Conservation (phyloP, 2,888 invertebrate species). For the Lycaena phlaeas region DNA sequence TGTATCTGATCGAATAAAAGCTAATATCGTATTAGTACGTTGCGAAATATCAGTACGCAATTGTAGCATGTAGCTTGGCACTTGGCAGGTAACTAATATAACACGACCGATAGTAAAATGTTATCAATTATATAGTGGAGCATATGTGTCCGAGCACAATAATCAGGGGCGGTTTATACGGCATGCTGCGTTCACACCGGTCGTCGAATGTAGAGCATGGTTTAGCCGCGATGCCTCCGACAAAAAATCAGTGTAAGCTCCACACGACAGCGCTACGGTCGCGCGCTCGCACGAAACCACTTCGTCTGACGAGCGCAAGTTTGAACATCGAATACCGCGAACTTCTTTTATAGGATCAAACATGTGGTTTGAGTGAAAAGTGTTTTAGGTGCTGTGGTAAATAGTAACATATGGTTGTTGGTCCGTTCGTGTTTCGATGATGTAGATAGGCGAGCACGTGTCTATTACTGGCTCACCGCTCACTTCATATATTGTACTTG, state of each 20-base stretch:
- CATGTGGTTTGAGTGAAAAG: slow-evolving; percentile 47
- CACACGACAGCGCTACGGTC: slow-evolving; percentile 55
- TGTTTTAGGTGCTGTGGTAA: slow-evolving; percentile 54
- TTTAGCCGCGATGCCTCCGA: slow-evolving; percentile 60
- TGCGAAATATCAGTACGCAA: slow-evolving; percentile 48
- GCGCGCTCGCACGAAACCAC: slow-evolving; percentile 36
- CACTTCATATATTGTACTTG: slow-evolving; percentile 63
- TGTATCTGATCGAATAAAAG: slow-evolving; percentile 36
- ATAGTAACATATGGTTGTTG: slow-evolving; percentile 60
- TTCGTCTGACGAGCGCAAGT: slow-evolving; percentile 23
- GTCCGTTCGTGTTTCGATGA: slow-evolving; percentile 51
- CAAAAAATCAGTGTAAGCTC: slow-evolving; percentile 72
- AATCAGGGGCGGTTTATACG: slow-evolving; percentile 41
- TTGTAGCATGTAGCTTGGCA: slow-evolving; percentile 36
- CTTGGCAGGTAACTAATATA: slow-evolving; percentile 43
- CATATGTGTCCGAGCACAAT: slow-evolving; percentile 31
- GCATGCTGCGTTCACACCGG: slow-evolving; percentile 57
- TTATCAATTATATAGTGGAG: slow-evolving; percentile 30
- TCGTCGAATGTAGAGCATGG: slow-evolving; percentile 67
- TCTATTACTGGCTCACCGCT: slow-evolving; percentile 57
- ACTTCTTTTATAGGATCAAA: slow-evolving; percentile 10
- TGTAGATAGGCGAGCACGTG: slow-evolving; percentile 57
- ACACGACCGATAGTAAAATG: slow-evolving; percentile 43
- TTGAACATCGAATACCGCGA: slow-evolving; percentile 12
- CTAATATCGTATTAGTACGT: slow-evolving; percentile 37